These are phyloP conservation scores for Keiferia lycopersicella DNA, from an alignment of 2,888 invertebrate genomes.

Conservation along the genomic window DNA sequence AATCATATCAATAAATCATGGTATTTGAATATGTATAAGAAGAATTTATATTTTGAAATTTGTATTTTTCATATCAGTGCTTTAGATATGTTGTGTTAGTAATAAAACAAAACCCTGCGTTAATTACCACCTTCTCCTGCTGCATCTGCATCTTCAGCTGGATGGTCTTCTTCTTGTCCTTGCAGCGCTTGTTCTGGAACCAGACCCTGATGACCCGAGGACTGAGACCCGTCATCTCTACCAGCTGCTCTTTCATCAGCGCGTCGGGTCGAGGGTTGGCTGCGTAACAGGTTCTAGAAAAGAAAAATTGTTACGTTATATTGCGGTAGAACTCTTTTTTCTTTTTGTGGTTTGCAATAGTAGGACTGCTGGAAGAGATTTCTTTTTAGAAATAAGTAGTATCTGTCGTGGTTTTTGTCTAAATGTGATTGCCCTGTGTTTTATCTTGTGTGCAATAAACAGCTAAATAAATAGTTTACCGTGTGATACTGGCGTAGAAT, in stretches of 20 bases:
- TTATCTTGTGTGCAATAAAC: no score
- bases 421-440: no score
- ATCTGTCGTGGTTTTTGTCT: no score
- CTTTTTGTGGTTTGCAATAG: no score
- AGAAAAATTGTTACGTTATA: background rate
- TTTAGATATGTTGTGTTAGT: constrained; percentile 26
- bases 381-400: no score
- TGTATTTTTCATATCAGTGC: no score
- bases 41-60: no score
- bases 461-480: no score
- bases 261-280: constrained; percentile 99
- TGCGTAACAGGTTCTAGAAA: constrained; percentile 92
- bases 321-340: background rate
- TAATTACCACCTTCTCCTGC: constrained; percentile 93
- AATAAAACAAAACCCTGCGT: constrained; percentile 25
- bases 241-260: constrained; percentile 99
- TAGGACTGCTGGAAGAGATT: no score
- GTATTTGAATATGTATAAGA: no score
- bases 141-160: constrained; percentile 99
- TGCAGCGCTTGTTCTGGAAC: constrained; percentile 99
- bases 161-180: constrained; percentile 98
- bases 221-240: constrained; percentile 98
- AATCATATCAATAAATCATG: no score
- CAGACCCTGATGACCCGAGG: constrained; percentile 99
- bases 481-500: no score